A percentile compares a stretch with the other conserved stretches of the same genome.
phyloP scores from a whole-genome alignment of 2,888 invertebrate genomes.

The Agrochola litura region DNA sequence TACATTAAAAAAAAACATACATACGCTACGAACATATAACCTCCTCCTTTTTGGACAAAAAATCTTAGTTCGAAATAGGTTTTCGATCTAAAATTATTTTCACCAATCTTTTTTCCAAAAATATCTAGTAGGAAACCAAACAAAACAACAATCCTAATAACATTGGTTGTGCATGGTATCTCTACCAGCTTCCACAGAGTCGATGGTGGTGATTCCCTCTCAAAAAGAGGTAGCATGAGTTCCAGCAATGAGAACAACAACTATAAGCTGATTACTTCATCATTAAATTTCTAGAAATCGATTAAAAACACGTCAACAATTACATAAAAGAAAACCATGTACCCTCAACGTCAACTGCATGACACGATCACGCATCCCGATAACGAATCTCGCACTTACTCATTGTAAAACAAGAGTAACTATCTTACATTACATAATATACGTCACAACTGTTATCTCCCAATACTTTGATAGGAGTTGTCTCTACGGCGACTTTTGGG shows the following conservation, averaged over 20 bases:
- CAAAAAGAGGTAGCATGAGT: background rate
- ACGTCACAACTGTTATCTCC: constrained; percentile 31
- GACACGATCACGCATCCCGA: constrained; percentile 52
- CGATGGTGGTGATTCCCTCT: too few species aligned
- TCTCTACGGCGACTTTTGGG: constrained; percentile 27
- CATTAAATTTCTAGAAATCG: background rate
- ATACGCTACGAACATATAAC: too few species aligned
- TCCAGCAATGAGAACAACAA: background rate
- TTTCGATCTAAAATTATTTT: too few species aligned
- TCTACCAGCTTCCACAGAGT: too few species aligned
- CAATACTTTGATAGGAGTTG: constrained; percentile 4
- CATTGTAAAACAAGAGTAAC: constrained; percentile 22
- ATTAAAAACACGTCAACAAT: background rate
- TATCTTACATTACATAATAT: constrained; percentile 36
- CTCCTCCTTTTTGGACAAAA: too few species aligned
- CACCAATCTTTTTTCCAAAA: background rate
- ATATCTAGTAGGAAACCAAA: too few species aligned
- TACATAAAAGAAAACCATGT: constrained; percentile 25
- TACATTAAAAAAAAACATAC: too few species aligned
- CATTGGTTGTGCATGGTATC: too few species aligned
- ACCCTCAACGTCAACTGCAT: constrained; percentile 29
- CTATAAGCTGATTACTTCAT: background rate
- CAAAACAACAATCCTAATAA: background rate
- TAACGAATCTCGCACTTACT: constrained; percentile 32
- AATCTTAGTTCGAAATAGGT: too few species aligned